Percentiles rank a stretch among this genome's conserved stretches.
Conservation (phyloP, 64 coral and sea anemone species). For the Astreopora myriophthalma region DNA sequence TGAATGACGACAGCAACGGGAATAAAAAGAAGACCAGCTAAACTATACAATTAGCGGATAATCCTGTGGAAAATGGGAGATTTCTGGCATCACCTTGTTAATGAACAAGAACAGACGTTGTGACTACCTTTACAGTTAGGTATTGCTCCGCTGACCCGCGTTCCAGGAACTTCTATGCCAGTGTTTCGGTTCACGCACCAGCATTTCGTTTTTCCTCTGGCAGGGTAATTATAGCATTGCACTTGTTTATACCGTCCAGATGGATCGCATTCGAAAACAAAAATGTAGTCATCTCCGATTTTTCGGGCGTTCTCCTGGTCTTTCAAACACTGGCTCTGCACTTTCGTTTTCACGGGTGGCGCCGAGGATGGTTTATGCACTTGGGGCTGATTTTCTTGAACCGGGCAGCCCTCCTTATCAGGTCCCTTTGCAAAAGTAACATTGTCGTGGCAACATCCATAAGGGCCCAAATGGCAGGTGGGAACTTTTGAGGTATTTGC, state of each 20-base stretch:
- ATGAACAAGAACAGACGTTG: background rate
- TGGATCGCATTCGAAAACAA: constrained; percentile 73
- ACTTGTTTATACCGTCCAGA: constrained; percentile 74
- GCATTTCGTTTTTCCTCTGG: constrained; percentile 65
- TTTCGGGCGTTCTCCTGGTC: constrained; percentile 35
- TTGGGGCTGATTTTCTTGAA: background rate
- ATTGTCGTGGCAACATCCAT: constrained; percentile 84
- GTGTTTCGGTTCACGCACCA: constrained; percentile 86
- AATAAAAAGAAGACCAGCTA: background rate
- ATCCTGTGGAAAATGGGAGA: no score
- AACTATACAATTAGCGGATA: no score
- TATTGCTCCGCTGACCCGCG: constrained; percentile 15
- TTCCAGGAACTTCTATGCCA: constrained; percentile 71
- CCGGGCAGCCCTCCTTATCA: constrained; percentile 78
- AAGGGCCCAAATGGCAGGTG: constrained; percentile 76
- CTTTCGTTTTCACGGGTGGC: background rate
- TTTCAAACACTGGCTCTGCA: constrained; percentile 42
- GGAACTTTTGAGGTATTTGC: background rate
- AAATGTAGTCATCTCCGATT: constrained; percentile 57
- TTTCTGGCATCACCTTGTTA: no score
- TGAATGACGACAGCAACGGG: background rate
- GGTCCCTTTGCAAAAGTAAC: constrained; percentile 81
- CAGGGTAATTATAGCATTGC: constrained; percentile 80
- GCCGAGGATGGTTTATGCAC: no score
- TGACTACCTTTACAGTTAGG: constrained; percentile 70